These are phyloP conservation scores for Trachurus trachurus DNA, from an alignment of 2,797 vertebrate species.

Conservation along the genomic window DNA sequence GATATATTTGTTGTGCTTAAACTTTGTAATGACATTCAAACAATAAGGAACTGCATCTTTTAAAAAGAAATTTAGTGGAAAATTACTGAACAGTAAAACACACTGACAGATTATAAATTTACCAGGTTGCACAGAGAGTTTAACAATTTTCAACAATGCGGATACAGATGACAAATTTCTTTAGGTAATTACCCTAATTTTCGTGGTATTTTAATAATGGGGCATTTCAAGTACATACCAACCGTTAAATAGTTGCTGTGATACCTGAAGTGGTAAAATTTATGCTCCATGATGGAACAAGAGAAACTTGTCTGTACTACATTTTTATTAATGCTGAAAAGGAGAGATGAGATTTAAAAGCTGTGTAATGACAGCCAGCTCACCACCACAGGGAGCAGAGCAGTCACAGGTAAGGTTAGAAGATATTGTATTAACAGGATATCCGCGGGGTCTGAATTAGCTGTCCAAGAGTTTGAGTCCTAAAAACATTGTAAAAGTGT, in stretches of 20 bases:
- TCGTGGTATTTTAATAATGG: neutral
- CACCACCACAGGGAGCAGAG: constrained; percentile 27
- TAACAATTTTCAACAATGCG: neutral
- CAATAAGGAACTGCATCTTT: neutral
- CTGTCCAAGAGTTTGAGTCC: too few species aligned
- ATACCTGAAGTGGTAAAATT: neutral
- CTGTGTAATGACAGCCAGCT: constrained; percentile 6
- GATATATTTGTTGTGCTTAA: neutral
- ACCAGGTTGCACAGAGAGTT: neutral
- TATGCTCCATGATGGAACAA: neutral
- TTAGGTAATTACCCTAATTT: neutral
- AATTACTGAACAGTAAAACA: neutral
- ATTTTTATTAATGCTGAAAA: constrained; percentile 32
- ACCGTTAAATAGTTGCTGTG: neutral
- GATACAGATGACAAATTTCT: neutral
- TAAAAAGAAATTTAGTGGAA: neutral
- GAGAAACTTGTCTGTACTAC: neutral
- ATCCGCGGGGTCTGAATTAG: too few species aligned
- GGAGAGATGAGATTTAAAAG: neutral
- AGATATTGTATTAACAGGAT: neutral
- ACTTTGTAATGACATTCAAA: neutral
- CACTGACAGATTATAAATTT: neutral
- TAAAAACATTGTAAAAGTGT: too few species aligned
- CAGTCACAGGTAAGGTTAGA: constrained; percentile 20
- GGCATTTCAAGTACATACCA: neutral